Base-by-base conservation (phyloP, 2,797 vertebrate species). In the Notamacropus eugenii region DNA sequence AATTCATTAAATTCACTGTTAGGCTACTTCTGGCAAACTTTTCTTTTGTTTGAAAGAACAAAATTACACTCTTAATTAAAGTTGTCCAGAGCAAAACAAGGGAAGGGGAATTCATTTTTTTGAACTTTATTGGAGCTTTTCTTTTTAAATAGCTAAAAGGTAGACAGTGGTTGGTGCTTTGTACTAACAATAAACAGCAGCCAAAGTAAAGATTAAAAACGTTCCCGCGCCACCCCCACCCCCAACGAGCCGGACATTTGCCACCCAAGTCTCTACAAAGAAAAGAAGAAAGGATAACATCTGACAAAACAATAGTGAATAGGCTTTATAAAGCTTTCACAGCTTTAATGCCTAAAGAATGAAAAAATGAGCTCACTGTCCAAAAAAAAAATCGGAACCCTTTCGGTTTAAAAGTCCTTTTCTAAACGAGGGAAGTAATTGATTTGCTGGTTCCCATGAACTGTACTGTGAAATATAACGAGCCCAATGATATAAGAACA, bases 281-380 rank as follows among this genome's bases (percentile, higher is more conserved):
- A 97, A 97, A 97, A 93, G 94, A 94, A 97, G 87, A 98, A 97
- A 98, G 96, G 97, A 96, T 87, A 97, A 97, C 98, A 97, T 98
- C 98, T 96, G 97, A 95, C 95, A 94, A 95, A 98, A 99, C 98
- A 99, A 98, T 98, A 98, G 97, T 98, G 98, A 99, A 98, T 97
- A 98, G 97, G 97, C 95, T 97, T 97, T 97, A 96, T 74, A 96
- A 96, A 96, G 98, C 97, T 97, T 97, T 97, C 98, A 93, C 96
- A 97, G 96, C 96, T 96, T 93, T 98, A 97, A 98, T 96, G 95
- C 95, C 96, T 96, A 97, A 97, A 98, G 96, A 98, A 98, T 54
- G 52, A 27, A 91, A 56, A 92, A 93, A 95, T 31, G 28, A 67
- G 94, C 92, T 95, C 92, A 90, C 95, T 54, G 90, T 59, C 56